Base-by-base conservation (phyloP, 2,888 invertebrate genomes). In the Strigamia maritima region DNA sequence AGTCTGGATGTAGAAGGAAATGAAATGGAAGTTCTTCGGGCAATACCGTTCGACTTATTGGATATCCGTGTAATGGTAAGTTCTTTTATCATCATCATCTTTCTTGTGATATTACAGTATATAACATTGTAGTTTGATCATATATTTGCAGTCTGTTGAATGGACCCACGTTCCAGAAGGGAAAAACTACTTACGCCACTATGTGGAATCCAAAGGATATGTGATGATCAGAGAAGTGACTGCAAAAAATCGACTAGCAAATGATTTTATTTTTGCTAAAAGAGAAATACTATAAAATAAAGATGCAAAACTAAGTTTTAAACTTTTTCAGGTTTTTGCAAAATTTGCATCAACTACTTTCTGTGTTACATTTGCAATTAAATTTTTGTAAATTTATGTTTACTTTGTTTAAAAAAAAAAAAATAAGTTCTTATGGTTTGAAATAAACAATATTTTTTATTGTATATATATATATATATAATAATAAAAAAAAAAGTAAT, bases 1-100 rank as follows among this genome's bases (percentile, higher is more conserved):
- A 90, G 92, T 84, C 87, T 94, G 81, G 91, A 90, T 81, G 89
- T 90, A 0, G 87, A 87, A 31, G 87, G 89, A 1, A 84, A 85
- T 70, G 89, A 89, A 83, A 83, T 88, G 19, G 85, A 87, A 10
- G 90, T 91, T 6, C 85, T 91, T 75, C 86, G 86, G 79, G 90
- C 90, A 16, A 86, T 91, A 85, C 91, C 91, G 8, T 89, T 88
- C 82, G 85, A 88, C 74, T 84, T 84, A 79, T 83, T 89, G 8
- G 84, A 88, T 80, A 88, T 89, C 7, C 19, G 19, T 12, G 24
- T 19, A 10, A 65, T 65, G 60, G 60, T 65, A 65, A 65, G 22
- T 54, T 38, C 10, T 38, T 38, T 38, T 38, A 38, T 38, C 10
- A 38, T 38, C 10, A n/a, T n/a, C n/a, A n/a, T n/a, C n/a, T n/a